These are phyloP conservation scores for Vireo griseus DNA, from an alignment of 2,797 vertebrate genomes.

Conservation along the genomic window DNA sequence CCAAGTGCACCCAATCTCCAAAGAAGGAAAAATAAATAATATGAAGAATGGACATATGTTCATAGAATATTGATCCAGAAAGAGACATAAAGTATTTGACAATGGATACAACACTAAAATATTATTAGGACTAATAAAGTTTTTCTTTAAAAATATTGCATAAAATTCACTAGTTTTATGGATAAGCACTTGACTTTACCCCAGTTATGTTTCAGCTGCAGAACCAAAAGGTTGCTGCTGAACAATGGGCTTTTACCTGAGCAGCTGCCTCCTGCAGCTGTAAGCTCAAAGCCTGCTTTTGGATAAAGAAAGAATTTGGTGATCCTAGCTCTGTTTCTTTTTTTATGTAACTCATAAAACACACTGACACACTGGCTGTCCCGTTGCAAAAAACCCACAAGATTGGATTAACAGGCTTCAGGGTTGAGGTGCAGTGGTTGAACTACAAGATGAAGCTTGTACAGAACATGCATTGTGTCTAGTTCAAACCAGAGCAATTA, in stretches of 20 bases:
- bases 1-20: background rate
- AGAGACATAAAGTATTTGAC: constrained; percentile 2
- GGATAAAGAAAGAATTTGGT: background rate
- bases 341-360: constrained; percentile 14
- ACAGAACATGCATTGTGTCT: background rate
- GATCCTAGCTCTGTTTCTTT: background rate
- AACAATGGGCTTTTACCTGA: constrained; percentile 30
- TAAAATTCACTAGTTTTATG: background rate
- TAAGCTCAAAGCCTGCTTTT: constrained; percentile 14
- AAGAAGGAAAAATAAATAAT: background rate
- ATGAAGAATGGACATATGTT: background rate
- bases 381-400: background rate
- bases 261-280: constrained; percentile 20
- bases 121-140: background rate
- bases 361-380: background rate
- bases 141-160: background rate
- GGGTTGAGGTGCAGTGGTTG: background rate
- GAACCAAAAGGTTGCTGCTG: background rate
- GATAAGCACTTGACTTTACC: background rate
- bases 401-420: background rate
- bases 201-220: constrained; percentile 6
- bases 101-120: background rate
- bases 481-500: constrained; percentile 55
- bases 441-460: background rate
- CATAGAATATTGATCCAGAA: constrained; percentile 9